phyloP scores from a whole-genome alignment of 2,113 vertebrate genomes.

The Polyodon spathula region DNA sequence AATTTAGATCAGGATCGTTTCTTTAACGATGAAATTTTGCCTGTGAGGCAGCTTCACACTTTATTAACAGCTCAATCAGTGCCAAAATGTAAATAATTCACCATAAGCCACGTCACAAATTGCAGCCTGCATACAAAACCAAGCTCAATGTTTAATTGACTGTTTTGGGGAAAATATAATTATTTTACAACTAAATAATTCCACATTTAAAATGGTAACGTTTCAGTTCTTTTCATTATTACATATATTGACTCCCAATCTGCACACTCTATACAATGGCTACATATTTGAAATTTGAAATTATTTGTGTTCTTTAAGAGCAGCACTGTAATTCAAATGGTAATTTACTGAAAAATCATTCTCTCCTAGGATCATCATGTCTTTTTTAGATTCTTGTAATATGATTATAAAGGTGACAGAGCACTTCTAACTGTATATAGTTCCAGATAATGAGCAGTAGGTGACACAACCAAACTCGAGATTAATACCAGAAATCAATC shows the following conservation, averaged over 20 bases:
- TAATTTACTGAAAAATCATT: too few species aligned
- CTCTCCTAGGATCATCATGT: conserved; percentile 3
- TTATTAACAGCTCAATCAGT: conserved; percentile 76
- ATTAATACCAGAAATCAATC: conserved; percentile 72
- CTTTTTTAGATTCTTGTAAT: conserved; percentile 20
- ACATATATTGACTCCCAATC: too few species aligned
- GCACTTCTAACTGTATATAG: conserved; percentile 19
- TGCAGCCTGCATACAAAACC: too few species aligned
- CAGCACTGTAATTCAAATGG: too few species aligned
- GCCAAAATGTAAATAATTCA: conserved; percentile 55
- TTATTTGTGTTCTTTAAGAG: not conserved
- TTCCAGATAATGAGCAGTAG: conserved; percentile 37
- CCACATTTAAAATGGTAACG: too few species aligned
- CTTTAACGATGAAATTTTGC: conserved; percentile 51
- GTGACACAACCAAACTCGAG: conserved; percentile 70
- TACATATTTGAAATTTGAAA: too few species aligned
- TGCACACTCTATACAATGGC: too few species aligned
- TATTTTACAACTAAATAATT: too few species aligned
- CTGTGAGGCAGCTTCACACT: conserved; percentile 70
- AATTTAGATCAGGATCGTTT: conserved; percentile 60
- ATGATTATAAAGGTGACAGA: conserved; percentile 10
- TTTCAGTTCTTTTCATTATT: too few species aligned
- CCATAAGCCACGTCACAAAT: conserved; percentile 42
- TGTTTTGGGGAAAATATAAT: too few species aligned
- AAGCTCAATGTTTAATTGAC: too few species aligned